Evolutionary conservation across 2,797 vertebrate genomes (phyloP).

Genomic region (Adelosebastes latens): DNA sequence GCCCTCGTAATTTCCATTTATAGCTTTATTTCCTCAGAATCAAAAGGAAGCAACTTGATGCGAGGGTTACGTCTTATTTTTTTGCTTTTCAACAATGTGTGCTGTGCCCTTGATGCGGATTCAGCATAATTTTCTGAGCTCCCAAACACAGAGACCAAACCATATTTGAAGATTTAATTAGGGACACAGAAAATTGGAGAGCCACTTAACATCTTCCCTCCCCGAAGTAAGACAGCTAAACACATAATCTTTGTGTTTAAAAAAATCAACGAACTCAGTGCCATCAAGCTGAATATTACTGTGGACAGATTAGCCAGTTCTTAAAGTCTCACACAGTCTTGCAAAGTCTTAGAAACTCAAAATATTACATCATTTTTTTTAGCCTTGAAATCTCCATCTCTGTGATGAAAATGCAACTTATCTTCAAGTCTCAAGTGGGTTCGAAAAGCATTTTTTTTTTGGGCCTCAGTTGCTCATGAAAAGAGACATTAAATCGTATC

Average conservation of each 20-base stretch:
- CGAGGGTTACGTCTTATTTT: constrained; percentile 55
- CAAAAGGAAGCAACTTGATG: constrained; percentile 26
- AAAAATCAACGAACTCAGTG: not conserved
- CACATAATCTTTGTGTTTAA: constrained; percentile 14
- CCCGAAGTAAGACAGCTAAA: constrained; percentile 31
- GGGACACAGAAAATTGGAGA: constrained; percentile 41
- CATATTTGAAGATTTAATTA: constrained; percentile 73
- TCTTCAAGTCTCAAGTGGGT: not conserved
- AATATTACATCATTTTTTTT: not conserved
- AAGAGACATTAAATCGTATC: constrained; percentile 20
- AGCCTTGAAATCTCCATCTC: not conserved
- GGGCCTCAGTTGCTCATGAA: not conserved
- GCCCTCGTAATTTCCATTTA: constrained; percentile 14
- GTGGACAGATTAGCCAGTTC: not conserved
- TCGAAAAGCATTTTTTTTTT: not conserved
- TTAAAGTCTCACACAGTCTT: not conserved
- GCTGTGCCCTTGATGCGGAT: constrained; percentile 65
- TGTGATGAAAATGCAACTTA: not conserved
- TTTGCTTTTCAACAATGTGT: constrained; percentile 55
- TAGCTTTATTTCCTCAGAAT: not conserved
- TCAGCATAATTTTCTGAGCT: constrained; percentile 39
- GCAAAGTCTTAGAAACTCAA: not conserved
- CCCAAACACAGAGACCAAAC: constrained; percentile 63
- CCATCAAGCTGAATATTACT: constrained; percentile 3
- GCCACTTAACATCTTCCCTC: constrained; percentile 35